Evolutionary conservation across 1,140 invertebrate species (phyloP).

Genomic region (Coboldia fuscipes): DNA sequence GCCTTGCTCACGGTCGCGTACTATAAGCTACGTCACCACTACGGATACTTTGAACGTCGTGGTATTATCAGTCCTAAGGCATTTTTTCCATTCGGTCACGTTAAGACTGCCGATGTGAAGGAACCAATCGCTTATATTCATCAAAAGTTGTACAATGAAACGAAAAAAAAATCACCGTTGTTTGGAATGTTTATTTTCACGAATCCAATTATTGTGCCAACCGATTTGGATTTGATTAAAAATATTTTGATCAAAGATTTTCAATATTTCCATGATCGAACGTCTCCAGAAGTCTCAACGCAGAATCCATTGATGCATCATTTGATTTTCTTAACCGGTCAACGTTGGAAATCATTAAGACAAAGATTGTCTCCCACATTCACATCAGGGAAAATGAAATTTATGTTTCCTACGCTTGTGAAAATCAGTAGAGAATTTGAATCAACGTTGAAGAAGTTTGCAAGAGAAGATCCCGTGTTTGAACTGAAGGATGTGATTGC

Average conservation of each 20-base stretch:
- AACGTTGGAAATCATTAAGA: slow-evolving; percentile 26
- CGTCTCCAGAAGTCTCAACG: slow-evolving; percentile 22
- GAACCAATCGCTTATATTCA: no score
- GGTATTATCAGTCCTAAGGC: no score
- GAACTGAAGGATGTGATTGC: slow-evolving; percentile 20
- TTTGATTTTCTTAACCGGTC: slow-evolving; percentile 15
- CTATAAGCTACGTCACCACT: no score
- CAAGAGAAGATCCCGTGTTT: background rate
- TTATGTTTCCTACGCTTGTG: slow-evolving; percentile 21
- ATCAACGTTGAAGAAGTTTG: background rate
- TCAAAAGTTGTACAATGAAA: slow-evolving; percentile 10
- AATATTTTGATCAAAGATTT: slow-evolving; percentile 31
- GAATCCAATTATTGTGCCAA: slow-evolving; percentile 9
- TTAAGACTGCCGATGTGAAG: no score
- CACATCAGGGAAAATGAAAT: slow-evolving; percentile 29
- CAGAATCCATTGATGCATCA: slow-evolving; percentile 15
- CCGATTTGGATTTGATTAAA: slow-evolving; percentile 21
- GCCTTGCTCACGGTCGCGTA: no score
- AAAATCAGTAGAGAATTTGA: slow-evolving; percentile 14
- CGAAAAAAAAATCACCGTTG: slow-evolving; percentile 7
- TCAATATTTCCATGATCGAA: slow-evolving; percentile 26
- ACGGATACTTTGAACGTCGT: no score
- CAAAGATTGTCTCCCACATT: slow-evolving; percentile 28
- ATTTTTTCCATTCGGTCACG: no score
- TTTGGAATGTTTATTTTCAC: slow-evolving; percentile 12